phyloP scores from a whole-genome alignment of 1,140 invertebrate species.

The Teleopsis dalmanni region DNA sequence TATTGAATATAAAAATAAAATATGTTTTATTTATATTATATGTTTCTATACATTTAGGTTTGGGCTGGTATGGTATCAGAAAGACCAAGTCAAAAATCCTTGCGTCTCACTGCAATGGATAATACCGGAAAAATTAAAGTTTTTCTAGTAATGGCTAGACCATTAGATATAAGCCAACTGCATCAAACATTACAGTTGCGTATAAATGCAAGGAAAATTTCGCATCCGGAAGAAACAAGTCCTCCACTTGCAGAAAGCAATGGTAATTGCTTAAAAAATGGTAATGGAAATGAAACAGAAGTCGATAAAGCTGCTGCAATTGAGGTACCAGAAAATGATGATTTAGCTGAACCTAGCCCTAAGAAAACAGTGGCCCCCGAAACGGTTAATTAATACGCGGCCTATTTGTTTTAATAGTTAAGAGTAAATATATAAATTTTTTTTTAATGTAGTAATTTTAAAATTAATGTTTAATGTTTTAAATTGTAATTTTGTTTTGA shows the following conservation, averaged over 20 bases:
- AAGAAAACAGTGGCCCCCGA: conserved; percentile 23
- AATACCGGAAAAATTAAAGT: conserved; percentile 74
- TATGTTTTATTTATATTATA: conserved; percentile 5
- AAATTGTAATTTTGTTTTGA: no score
- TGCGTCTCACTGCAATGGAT: conserved; percentile 83
- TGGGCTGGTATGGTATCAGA: conserved; percentile 90
- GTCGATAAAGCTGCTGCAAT: conserved; percentile 10
- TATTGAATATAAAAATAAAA: conserved; percentile 4
- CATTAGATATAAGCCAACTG: conserved; percentile 69
- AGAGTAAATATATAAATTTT: background rate
- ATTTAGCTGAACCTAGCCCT: conserved; percentile 33
- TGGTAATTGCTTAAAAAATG: conserved; percentile 2
- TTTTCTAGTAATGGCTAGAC: conserved; percentile 75
- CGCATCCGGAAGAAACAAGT: conserved; percentile 32
- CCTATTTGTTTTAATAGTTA: background rate
- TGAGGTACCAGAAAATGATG: conserved; percentile 15
- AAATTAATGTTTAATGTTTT: no score
- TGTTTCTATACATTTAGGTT: conserved; percentile 47
- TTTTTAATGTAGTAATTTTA: background rate
- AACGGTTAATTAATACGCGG: background rate
- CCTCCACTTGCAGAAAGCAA: conserved; percentile 3
- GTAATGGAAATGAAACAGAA: conserved; percentile 26
- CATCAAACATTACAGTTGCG: conserved; percentile 62
- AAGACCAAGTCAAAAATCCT: conserved; percentile 74
- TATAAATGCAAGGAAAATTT: conserved; percentile 47